Base-by-base conservation (phyloP, 2,113 vertebrate species). In the Oreocharis arfaki region DNA sequence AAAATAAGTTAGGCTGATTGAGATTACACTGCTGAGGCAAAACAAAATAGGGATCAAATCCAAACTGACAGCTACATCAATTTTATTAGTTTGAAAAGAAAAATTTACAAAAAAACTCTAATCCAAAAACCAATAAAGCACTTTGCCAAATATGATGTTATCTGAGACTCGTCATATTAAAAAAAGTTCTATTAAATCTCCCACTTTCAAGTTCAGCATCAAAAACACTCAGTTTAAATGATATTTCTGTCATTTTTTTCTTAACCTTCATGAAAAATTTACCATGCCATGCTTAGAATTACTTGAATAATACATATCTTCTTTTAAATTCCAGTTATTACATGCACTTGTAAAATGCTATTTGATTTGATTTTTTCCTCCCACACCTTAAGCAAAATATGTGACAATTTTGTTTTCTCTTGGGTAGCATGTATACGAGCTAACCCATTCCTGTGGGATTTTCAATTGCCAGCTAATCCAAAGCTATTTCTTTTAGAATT, bases 241-340 rank as follows among this genome's bases (percentile, higher is more conserved):
- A 96, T 97, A 91, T 88, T 97, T 96, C 96, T 97, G 97, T 93
- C 94, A 97, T 94, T 88, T 97, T 96, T 97, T 97, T 68, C 95
- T 94, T 93, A 96, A 96, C 93, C 90, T 89, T 97, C 77, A 96
- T 96, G 96, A 97, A 97, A 97, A 97, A 96, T 95, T 97, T 94
- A 94, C 91, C 74, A 69, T 83, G 52, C 63, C 68, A 84, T 87
- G 79, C 77, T 96, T 96, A 97, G 67, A 96, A 93, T 95, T 96
- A 93, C 88, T 97, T 96, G 94, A 97, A 96, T 97, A 97, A 97
- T 96, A 96, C 87, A 94, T 96, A 93, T 57, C 94, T 89, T 91
- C 84, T 95, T 96, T 97, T 96, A 97, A 96, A 95, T 97, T 97
- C 84, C 90, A 96, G 94, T 94, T 96, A 90, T 94, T 92, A 84